phyloP scores from a whole-genome alignment of 2,113 vertebrate genomes.

The Canis aureus region DNA sequence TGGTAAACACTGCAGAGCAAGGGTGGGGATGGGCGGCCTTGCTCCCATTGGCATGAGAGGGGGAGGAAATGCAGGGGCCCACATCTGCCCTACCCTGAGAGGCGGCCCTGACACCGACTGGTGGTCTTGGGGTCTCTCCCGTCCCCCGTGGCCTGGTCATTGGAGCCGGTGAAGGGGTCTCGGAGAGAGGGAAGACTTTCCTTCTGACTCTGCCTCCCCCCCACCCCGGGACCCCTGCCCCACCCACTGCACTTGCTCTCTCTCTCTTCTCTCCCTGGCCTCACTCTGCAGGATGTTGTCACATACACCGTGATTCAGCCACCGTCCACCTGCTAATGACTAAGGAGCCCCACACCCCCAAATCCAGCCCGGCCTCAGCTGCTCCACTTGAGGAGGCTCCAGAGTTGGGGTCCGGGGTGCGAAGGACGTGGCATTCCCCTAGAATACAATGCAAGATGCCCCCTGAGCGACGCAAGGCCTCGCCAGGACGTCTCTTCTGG shows the following conservation, averaged over 20 bases:
- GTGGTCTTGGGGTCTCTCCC: background rate
- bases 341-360: background rate
- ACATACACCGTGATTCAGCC: background rate
- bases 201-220: background rate
- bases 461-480: background rate
- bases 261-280: background rate
- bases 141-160: too few species aligned
- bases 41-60: background rate
- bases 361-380: background rate
- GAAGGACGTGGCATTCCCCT: background rate
- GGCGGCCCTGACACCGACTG: background rate
- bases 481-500: background rate
- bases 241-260: too few species aligned
- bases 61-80: background rate
- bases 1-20: conserved; percentile 6
- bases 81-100: rapidly evolving
- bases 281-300: background rate
- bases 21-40: background rate
- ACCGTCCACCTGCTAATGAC: background rate
- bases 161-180: background rate
- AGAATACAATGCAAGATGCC: background rate
- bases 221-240: too few species aligned
- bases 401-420: background rate
- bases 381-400: background rate
- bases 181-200: background rate